These are phyloP conservation scores for Tenthredo amoena DNA, from an alignment of 2,888 invertebrate species.

Conservation along the genomic window DNA sequence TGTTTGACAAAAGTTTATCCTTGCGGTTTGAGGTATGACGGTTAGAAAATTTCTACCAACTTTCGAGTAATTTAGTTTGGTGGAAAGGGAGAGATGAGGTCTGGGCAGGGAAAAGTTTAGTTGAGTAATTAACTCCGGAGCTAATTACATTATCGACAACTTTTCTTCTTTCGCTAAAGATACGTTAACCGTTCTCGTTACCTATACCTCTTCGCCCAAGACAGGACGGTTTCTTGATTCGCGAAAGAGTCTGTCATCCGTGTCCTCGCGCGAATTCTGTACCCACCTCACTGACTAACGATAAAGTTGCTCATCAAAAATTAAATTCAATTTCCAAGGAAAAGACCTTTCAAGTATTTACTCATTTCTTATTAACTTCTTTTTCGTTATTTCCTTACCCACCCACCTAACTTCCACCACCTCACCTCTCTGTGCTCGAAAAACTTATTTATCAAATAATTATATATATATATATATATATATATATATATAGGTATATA, in stretches of 20 bases:
- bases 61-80: constrained; percentile 8
- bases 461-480: background rate
- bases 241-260: background rate
- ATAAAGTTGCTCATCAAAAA: constrained; percentile 21
- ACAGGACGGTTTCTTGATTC: background rate
- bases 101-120: background rate
- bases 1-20: background rate
- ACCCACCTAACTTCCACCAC: background rate
- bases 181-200: constrained; percentile 6
- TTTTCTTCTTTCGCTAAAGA: constrained; percentile 32
- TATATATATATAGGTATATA: too few relatives aligned
- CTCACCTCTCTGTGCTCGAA: too few relatives aligned
- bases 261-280: background rate
- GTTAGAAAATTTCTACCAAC: background rate
- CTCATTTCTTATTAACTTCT: constrained; percentile 8
- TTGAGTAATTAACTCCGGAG: constrained; percentile 43
- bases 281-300: background rate
- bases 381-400: background rate
- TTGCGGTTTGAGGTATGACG: background rate
- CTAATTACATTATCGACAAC: constrained; percentile 46
- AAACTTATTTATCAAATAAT: constrained; percentile 1
- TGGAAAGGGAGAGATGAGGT: background rate
- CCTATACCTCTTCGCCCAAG: background rate
- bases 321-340: constrained; percentile 28
- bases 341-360: constrained; percentile 27